Evolutionary conservation across 2,888 invertebrate genomes (phyloP), one percentile per base, ranked within the genome.

Genomic region (Liposcelis brunnea): DNA sequence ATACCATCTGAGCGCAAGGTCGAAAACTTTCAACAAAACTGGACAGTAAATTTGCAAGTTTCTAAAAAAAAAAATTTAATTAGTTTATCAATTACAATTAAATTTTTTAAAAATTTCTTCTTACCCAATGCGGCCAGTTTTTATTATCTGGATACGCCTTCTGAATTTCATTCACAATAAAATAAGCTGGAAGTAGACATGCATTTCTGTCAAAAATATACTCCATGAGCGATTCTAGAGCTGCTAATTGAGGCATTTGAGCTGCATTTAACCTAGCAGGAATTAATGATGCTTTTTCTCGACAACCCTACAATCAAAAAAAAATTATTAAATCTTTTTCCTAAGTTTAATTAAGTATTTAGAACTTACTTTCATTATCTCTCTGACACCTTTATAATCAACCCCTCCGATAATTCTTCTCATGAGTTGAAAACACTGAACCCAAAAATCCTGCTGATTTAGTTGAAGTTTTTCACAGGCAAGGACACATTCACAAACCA

Each of bases 1-100:
- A 85, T 1, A 94, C 86, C 87, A 95, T 94, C 68, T 95, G 93
- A 0, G 94, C 93, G 49, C 87, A 83, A 11, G 83, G 79, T 51
- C 87, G 77, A 62, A 95, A 95, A 63, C 89, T 89, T 59, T 93
- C 89, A 2, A 93, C 82, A 62, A 91, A 91, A 58, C 78, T 78
- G 2, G 87, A 81, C 58, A 95, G 72, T 19, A 91, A 63, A 57
- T 80, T 77, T 31, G 90, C 83, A 37, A 95, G 66, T 71, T 84
- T 82, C 84, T 84, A 60, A 44, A 69, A 68, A 44, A 47, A 47
- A 52, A 49, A 47, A 49, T n/a, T n/a, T n/a, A n/a, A n/a, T n/a
- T n/a, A n/a, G n/a, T n/a, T n/a, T n/a, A n/a, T n/a, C n/a, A n/a
- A n/a, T n/a, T n/a, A n/a, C n/a, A n/a, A n/a, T n/a, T n/a, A n/a